phyloP scores from a whole-genome alignment of 1,140 invertebrate species.

The Carposina sasakii region DNA sequence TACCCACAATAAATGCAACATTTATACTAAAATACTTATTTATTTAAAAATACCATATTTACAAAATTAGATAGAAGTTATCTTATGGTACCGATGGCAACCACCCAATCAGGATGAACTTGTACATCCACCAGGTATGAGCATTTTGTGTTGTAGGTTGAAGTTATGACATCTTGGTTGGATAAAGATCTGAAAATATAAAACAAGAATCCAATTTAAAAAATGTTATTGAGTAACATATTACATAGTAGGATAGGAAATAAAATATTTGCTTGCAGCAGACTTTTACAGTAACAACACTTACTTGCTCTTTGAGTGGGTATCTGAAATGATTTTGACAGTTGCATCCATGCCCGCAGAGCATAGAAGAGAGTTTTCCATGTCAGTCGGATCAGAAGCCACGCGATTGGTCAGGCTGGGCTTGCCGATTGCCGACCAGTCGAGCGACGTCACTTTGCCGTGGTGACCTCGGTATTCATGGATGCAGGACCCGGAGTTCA shows the following conservation, averaged over 20 bases:
- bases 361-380: conserved; percentile 55
- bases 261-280: too few species aligned
- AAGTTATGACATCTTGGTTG: conserved; percentile 52
- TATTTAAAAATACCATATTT: too few species aligned
- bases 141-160: conserved; percentile 66
- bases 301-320: conserved; percentile 62
- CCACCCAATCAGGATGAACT: conserved; percentile 66
- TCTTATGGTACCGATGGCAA: conserved; percentile 65
- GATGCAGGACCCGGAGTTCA: conserved; percentile 72
- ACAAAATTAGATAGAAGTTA: too few species aligned
- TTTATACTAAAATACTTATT: too few species aligned
- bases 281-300: conserved; percentile 16
- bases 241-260: too few species aligned
- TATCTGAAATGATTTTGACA: conserved; percentile 62
- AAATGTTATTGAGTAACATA: conserved; percentile 8
- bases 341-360: conserved; percentile 68
- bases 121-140: conserved; percentile 66
- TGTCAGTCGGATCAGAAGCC: conserved; percentile 36
- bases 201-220: conserved; percentile 5
- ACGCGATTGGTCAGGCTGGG: conserved; percentile 73
- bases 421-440: conserved; percentile 23
- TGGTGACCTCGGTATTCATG: conserved; percentile 86
- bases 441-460: conserved; percentile 75
- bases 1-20: too few species aligned
- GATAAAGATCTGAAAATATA: conserved; percentile 50